phyloP scores from a whole-genome alignment of 2,797 vertebrate species.

The Graptemys geographica region DNA sequence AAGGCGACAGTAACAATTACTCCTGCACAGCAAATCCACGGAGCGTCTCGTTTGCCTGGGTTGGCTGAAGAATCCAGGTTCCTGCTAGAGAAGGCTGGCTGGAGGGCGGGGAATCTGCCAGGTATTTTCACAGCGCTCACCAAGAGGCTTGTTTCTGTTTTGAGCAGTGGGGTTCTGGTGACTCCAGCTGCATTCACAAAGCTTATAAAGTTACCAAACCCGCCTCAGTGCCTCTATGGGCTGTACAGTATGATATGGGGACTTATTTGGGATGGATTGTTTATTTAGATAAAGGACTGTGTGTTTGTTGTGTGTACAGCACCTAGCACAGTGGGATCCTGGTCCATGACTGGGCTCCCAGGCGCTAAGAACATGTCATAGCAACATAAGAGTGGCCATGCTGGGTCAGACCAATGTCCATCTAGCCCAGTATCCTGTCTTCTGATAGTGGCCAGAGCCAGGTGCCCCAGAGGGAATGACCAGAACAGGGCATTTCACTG shows the following conservation, averaged over 20 bases:
- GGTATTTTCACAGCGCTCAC: background rate
- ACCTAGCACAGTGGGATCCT: too few species aligned
- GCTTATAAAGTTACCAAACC: background rate
- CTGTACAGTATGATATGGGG: background rate
- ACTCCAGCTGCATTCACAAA: background rate
- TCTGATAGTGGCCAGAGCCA: too few species aligned
- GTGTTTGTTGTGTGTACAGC: too few species aligned
- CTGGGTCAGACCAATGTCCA: too few species aligned
- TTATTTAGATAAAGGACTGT: too few species aligned
- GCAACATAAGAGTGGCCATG: too few species aligned
- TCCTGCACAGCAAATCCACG: background rate
- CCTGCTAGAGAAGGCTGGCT: fast-evolving
- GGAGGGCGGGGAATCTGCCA: background rate
- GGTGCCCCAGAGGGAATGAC: background rate
- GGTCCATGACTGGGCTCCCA: too few species aligned
- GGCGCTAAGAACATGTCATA: too few species aligned
- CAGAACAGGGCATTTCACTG: background rate
- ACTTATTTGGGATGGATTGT: background rate
- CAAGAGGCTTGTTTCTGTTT: background rate
- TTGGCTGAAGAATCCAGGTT: background rate
- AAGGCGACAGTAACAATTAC: background rate
- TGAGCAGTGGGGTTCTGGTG: background rate
- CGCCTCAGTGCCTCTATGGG: background rate
- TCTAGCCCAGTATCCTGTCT: too few species aligned
- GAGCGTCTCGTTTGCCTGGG: background rate